Percentiles rank a stretch among this genome's conserved stretches.
phyloP scores from a whole-genome alignment of 2,113 vertebrate genomes.

The Proterorhinus semilunaris region DNA sequence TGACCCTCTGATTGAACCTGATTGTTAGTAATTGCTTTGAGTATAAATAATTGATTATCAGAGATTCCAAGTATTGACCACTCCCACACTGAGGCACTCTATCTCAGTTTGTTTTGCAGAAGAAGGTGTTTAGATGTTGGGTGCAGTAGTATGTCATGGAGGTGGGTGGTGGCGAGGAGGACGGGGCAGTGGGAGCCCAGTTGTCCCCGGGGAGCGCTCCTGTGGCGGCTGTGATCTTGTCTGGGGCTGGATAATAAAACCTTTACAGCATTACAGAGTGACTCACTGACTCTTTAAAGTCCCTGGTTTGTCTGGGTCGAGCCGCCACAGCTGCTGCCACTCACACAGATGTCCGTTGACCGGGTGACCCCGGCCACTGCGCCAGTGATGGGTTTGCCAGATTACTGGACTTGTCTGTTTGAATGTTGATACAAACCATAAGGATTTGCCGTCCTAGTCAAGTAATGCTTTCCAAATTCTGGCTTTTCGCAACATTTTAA shows the following conservation, averaged over 20 bases:
- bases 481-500: neutral
- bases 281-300: constrained; percentile 42
- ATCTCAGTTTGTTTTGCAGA: neutral
- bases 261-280: constrained; percentile 51
- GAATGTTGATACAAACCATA: constrained; percentile 14
- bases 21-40: too few relatives aligned
- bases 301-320: constrained; percentile 20
- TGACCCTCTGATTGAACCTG: too few relatives aligned
- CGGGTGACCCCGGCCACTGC: constrained; percentile 32
- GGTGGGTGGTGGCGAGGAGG: constrained; percentile 31
- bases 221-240: constrained; percentile 61
- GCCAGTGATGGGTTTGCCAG: constrained; percentile 42
- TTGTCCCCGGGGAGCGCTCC: constrained; percentile 43
- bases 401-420: constrained; percentile 30
- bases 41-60: too few relatives aligned
- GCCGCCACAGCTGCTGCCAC: constrained; percentile 33
- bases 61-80: too few relatives aligned
- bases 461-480: constrained; percentile 6
- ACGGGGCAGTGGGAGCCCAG: constrained; percentile 19
- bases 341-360: constrained; percentile 37
- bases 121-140: constrained; percentile 46
- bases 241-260: constrained; percentile 59
- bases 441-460: constrained; percentile 16
- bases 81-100: too few relatives aligned
- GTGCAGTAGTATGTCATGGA: constrained; percentile 53